Evolutionary conservation across 2,797 vertebrate genomes (phyloP).

Genomic region (Lemur catta): DNA sequence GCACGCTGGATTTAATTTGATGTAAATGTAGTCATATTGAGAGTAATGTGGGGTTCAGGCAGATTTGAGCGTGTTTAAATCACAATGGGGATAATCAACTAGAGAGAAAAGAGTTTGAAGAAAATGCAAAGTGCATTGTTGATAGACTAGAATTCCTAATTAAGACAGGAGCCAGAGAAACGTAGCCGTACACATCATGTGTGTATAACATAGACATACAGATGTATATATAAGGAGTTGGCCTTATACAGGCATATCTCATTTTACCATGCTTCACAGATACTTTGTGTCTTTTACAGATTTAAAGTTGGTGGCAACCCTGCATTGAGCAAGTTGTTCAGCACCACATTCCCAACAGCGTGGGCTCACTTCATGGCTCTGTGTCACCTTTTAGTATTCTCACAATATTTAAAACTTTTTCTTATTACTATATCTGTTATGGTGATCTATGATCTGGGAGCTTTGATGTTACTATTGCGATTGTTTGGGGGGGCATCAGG

Average conservation of each 20-base stretch:
- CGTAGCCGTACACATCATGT: neutral
- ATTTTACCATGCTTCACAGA: neutral
- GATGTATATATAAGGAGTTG: too few relatives aligned
- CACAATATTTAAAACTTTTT: neutral
- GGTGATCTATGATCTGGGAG: neutral
- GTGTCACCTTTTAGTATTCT: neutral
- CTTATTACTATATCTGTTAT: neutral
- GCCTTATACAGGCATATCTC: neutral
- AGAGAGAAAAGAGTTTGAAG: neutral
- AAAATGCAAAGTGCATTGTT: neutral
- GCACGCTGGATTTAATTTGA: neutral
- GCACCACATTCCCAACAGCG: neutral
- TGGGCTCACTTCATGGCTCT: neutral
- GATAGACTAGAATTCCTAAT: neutral
- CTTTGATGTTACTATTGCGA: neutral
- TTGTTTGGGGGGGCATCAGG: neutral
- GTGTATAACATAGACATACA: neutral
- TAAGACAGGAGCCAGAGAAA: neutral
- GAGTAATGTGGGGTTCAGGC: neutral
- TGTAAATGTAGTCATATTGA: neutral
- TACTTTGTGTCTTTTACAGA: neutral
- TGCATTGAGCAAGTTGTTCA: accelerated
- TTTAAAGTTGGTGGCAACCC: neutral
- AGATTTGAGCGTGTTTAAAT: neutral
- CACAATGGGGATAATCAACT: neutral